Evolutionary conservation across 2,797 vertebrate species (phyloP).

Genomic region (Allobates femoralis): DNA sequence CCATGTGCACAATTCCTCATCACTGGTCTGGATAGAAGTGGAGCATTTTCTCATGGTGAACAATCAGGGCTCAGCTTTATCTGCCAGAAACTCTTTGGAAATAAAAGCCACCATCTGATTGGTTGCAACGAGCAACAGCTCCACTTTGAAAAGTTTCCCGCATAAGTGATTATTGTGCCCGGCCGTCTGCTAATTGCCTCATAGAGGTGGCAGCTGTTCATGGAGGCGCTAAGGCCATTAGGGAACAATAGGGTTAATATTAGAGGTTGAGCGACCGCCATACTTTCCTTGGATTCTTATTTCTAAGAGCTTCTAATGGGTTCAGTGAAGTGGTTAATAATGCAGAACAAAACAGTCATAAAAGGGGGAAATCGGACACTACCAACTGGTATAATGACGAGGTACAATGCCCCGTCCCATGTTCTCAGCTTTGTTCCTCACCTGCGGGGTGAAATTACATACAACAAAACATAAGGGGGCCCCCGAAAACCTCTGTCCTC

Average conservation of each 20-base stretch:
- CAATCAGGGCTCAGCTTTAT: background rate
- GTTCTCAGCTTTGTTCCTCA: conserved; percentile 52
- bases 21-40: too few relatives aligned
- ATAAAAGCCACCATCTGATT: background rate
- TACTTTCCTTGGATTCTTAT: conserved; percentile 5
- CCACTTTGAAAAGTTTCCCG: background rate
- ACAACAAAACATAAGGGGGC: background rate
- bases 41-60: background rate
- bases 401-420: background rate
- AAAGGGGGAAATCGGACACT: conserved; percentile 43
- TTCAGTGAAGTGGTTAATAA: conserved; percentile 56
- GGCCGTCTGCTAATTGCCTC: background rate
- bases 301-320: conserved; percentile 31
- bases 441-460: conserved; percentile 60
- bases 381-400: conserved; percentile 18
- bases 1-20: background rate
- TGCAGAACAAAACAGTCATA: conserved; percentile 45
- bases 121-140: background rate
- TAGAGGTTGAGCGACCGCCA: background rate
- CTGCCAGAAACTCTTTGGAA: background rate
- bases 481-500: background rate
- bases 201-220: conserved; percentile 13
- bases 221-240: background rate
- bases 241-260: conserved; percentile 43
- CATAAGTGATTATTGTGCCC: background rate